Evolutionary conservation across 2,797 vertebrate genomes (phyloP).

Genomic region (Novumbra hubbsi): DNA sequence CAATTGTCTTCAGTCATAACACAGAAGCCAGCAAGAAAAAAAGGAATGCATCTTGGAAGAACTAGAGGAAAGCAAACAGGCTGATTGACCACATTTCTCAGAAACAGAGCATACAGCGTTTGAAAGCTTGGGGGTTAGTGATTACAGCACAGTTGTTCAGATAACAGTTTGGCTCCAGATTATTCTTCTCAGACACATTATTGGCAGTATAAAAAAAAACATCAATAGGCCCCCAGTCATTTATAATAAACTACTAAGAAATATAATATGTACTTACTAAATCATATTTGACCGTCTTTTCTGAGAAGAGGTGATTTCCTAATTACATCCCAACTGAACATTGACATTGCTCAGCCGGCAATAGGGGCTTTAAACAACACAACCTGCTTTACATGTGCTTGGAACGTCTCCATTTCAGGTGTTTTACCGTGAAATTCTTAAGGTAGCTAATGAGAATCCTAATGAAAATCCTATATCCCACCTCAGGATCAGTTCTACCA

Average conservation of each 20-base stretch:
- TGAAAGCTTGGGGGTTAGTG: background rate
- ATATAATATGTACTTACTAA: background rate
- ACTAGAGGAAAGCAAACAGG: background rate
- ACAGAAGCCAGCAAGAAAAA: background rate
- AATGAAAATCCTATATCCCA: background rate
- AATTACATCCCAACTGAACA: background rate
- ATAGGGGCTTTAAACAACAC: background rate
- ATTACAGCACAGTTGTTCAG: constrained; percentile 4
- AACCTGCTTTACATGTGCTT: too few species aligned
- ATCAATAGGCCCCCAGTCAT: background rate
- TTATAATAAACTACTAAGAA: background rate
- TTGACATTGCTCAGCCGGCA: background rate
- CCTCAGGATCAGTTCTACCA: background rate
- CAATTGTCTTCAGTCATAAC: background rate
- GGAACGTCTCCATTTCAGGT: too few species aligned
- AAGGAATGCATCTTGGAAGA: constrained; percentile 4
- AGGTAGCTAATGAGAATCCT: too few species aligned
- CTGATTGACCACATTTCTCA: too few species aligned
- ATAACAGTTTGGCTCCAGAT: background rate
- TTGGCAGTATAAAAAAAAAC: background rate
- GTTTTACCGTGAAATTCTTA: too few species aligned
- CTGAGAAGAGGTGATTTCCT: background rate
- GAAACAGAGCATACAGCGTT: background rate
- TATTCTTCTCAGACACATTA: background rate
- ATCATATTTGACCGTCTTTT: background rate